These are phyloP conservation scores for Aphodius granarius DNA, from an alignment of 2,888 invertebrate species.

Conservation along the genomic window DNA sequence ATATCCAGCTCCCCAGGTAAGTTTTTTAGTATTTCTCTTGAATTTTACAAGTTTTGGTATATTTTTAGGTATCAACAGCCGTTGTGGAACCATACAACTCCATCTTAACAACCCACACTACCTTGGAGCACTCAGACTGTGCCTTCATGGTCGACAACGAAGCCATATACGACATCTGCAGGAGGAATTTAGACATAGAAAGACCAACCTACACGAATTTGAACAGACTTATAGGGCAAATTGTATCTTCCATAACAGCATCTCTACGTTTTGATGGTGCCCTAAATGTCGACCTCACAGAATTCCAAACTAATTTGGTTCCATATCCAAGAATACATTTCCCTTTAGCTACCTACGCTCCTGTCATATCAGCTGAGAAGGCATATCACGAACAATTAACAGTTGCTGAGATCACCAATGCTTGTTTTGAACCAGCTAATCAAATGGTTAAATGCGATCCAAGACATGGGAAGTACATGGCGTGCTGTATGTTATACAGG, in stretches of 20 bases:
- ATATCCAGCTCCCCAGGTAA: slow-evolving; percentile 91
- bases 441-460: slow-evolving; percentile 95
- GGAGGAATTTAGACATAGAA: slow-evolving; percentile 83
- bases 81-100: slow-evolving; percentile 91
- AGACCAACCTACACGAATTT: slow-evolving; percentile 85
- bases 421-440: slow-evolving; percentile 93
- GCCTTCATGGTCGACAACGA: slow-evolving; percentile 94
- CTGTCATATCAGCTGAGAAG: slow-evolving; percentile 90
- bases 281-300: slow-evolving; percentile 89
- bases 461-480: slow-evolving; percentile 89
- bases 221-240: slow-evolving; percentile 83
- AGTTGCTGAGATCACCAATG: slow-evolving; percentile 90
- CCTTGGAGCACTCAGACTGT: slow-evolving; percentile 83
- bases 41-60: background rate
- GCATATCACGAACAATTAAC: slow-evolving; percentile 91
- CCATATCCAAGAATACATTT: slow-evolving; percentile 96
- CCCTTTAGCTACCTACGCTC: slow-evolving; percentile 89
- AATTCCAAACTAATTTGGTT: slow-evolving; percentile 92
- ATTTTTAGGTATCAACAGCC: slow-evolving; percentile 70
- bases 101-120: slow-evolving; percentile 90
- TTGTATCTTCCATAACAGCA: slow-evolving; percentile 92
- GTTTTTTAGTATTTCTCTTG: slow-evolving; percentile 26
- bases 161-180: slow-evolving; percentile 86
- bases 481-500: slow-evolving; percentile 90
- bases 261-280: slow-evolving; percentile 91